These are phyloP conservation scores for Rhabdophis nuchalis DNA, from an alignment of 2,797 vertebrate species.

Conservation along the genomic window DNA sequence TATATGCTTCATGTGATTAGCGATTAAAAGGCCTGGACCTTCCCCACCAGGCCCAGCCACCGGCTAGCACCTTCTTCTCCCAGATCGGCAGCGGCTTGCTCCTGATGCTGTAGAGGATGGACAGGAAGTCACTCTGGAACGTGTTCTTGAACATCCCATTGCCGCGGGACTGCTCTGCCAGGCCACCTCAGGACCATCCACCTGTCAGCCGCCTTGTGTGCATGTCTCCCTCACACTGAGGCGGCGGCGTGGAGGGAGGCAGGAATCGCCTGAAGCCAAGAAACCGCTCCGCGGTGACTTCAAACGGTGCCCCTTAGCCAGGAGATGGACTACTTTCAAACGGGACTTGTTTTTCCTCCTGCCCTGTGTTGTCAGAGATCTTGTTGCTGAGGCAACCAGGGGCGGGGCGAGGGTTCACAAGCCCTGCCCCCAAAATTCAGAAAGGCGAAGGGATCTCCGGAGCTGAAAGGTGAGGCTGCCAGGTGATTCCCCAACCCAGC, in stretches of 20 bases:
- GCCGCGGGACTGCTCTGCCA: not conserved
- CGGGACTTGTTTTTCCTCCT: not conserved
- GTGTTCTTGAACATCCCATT: conserved; percentile 92
- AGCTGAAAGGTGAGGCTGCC: not conserved
- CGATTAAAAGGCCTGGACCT: not conserved
- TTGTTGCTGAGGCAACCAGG: conserved; percentile 46
- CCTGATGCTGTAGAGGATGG: conserved; percentile 94
- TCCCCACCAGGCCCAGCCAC: not conserved
- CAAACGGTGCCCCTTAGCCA: not conserved
- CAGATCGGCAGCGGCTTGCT: conserved; percentile 97
- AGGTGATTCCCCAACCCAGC: not conserved
- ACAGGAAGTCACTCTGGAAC: conserved; percentile 93
- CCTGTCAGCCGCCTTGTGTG: not conserved
- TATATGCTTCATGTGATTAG: not conserved
- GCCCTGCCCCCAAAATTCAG: not conserved
- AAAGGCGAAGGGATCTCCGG: not conserved
- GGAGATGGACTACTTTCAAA: conserved; percentile 36
- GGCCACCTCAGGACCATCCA: not conserved
- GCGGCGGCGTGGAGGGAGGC: not conserved
- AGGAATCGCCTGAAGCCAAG: no score
- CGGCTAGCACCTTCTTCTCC: conserved; percentile 86
- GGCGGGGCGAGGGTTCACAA: not conserved
- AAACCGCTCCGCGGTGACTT: not conserved
- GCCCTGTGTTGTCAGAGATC: accelerated
- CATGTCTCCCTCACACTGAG: no score